Conservation (phyloP, 2,113 vertebrate genomes). For the Patagioenas fasciata region DNA sequence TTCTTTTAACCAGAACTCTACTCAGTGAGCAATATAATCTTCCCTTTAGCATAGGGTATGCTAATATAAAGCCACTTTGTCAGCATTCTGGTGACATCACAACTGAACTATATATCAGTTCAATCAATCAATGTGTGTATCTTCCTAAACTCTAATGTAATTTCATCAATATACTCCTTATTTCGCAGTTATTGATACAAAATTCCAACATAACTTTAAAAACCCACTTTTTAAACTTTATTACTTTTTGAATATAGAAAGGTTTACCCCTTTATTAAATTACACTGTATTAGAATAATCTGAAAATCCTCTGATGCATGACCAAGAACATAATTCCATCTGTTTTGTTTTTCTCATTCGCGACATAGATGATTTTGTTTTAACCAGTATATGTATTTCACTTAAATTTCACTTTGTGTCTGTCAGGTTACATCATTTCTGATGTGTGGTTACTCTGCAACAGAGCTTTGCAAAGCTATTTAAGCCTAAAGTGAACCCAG, state of each 20-base stretch:
- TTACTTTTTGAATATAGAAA: constrained; percentile 70
- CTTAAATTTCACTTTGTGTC: constrained; percentile 69
- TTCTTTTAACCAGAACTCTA: constrained; percentile 13
- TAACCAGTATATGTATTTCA: constrained; percentile 67
- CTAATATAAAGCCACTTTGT: constrained; percentile 53
- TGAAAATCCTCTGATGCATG: constrained; percentile 72
- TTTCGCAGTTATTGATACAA: constrained; percentile 58
- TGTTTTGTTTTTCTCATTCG: constrained; percentile 74
- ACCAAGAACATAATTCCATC: constrained; percentile 68
- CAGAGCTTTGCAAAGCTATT: constrained; percentile 19
- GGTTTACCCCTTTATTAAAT: constrained; percentile 60
- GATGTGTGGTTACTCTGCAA: constrained; percentile 34
- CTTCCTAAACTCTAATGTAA: constrained; percentile 32
- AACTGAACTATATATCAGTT: constrained; percentile 37
- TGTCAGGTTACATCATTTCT: constrained; percentile 72
- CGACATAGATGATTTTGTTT: constrained; percentile 71
- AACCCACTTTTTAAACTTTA: constrained; percentile 67
- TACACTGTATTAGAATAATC: constrained; percentile 65
- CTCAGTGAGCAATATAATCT: constrained; percentile 3
- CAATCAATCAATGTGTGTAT: constrained; percentile 15
- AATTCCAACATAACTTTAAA: constrained; percentile 68
- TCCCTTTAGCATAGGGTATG: neutral
- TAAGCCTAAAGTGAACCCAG: constrained; percentile 67
- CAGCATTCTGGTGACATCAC: neutral
- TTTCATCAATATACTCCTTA: constrained; percentile 54